Evolutionary conservation across 1,140 invertebrate species (phyloP), one percentile per base, ranked within the genome.

Genomic region (Microplitis mediator): DNA sequence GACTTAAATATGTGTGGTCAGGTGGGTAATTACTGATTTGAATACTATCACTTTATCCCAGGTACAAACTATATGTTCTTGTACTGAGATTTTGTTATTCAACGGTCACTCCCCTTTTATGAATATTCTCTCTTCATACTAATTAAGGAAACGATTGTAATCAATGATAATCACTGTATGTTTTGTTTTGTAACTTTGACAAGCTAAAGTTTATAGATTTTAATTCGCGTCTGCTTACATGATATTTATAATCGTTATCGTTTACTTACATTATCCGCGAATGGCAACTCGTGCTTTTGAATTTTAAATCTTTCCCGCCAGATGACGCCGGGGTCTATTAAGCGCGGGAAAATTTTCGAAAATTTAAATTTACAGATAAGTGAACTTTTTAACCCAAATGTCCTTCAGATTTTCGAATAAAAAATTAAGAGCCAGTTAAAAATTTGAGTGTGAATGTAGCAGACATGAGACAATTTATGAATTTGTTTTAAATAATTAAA

Each of bases 131-230:
- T 23, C 23, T 23, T 5, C 16, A 23, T 11, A 31, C 56, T 58
- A 23, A 58, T 58, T 58, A 16, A 9, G 16, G 16, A 58, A 58
- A 58, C 9, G 5, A 58, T 9, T 23, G 14, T 23, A 23, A 58
- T 58, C 56, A 58, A 23, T 31, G 16, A 58, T 58, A 31, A 58
- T 58, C 56, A 31, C 56, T 3, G 56, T 11, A 45, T 45, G 39
- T 45, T 58, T 58, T 58, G 56, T 58, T 58, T 31, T 58, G 51
- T 58, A 58, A 58, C 56, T 58, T 58, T 23, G 23, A 58, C 31
- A 58, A 58, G 23, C 56, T 9, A 2, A 54, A 54, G 23, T 23
- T 23, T 23, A 23, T 23, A 23, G 23, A 23, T 23, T 23, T 23
- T 23, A 23, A 23, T 23, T 23, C 23, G 23, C 23, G 23, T 23